Evolutionary conservation across 2,113 vertebrate species (phyloP), one percentile per base, ranked within the genome.

Genomic region (Engystomops pustulosus): DNA sequence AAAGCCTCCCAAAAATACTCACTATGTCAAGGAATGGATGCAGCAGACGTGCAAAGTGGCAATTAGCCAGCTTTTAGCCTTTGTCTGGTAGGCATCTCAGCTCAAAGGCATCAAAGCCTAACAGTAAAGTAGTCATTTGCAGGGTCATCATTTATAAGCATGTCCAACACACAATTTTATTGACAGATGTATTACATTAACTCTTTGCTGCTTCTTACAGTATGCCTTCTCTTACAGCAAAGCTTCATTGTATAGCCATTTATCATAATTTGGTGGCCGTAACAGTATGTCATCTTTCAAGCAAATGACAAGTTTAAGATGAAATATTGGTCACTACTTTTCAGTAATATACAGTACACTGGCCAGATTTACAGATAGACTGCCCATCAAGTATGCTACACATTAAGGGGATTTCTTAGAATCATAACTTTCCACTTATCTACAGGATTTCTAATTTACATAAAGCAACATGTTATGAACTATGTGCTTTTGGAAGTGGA

Each of bases 1-100:
- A 45, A 41, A 44, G 6, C 27, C 51, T 34, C 55, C 2, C 12
- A 55, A 76, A 77, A 32, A 51, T 49, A 74, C 5, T 49, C 45
- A 49, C 70, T 30, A 74, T 30, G 14, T 18, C 70, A 30, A 49
- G 45, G 12, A 10, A 30, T 5, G 25, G 71, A 67, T 49, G 6
- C 41, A 27, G 69, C 71, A 74, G 27, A 74, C 10, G 25, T 49
- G 25, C 71, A 74, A 74, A 49, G 70, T 72, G 44, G 44, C 41
- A 72, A 27, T 47, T 47, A 72, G 23, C 44, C 23, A 72, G 41
- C 41, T 72, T 47, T 49, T 47, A 47, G 45, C 71, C 45, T 14
- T 49, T 51, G 7, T 10, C 25, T 30, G 27, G 27, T 23, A 10
- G 44, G 9, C 71, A 74, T 49, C 45, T 74, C 44, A 30, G 6